A percentile compares a stretch with the other conserved stretches of the same genome.
These are phyloP conservation scores for Pterostichus niger DNA, from an alignment of 2,888 invertebrate genomes.

Conservation along the genomic window DNA sequence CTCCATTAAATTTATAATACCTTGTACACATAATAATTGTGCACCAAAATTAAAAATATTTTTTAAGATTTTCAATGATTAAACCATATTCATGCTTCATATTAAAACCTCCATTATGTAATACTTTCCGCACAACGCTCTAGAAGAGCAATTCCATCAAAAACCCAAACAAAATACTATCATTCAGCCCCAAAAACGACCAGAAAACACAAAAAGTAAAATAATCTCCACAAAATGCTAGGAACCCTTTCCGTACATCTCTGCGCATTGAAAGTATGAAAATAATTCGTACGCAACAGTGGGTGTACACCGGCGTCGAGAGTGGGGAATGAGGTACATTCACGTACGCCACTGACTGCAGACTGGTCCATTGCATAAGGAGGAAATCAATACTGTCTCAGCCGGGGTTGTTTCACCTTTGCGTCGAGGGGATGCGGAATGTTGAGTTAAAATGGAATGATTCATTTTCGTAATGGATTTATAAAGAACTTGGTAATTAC, in stretches of 20 bases:
- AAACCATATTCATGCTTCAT: too few relatives aligned
- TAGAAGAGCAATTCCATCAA: not conserved
- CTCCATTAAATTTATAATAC: too few relatives aligned
- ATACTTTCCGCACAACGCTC: not conserved
- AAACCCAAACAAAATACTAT: not conserved
- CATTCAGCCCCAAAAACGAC: not conserved
- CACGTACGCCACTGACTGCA: not conserved
- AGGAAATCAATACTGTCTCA: slow-evolving; percentile 24
- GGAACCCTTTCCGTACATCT: not conserved
- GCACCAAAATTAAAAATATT: too few relatives aligned
- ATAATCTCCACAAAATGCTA: not conserved
- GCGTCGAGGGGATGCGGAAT: too few relatives aligned
- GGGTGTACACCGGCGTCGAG: not conserved
- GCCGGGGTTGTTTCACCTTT: not conserved
- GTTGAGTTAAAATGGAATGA: too few relatives aligned
- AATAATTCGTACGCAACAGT: not conserved
- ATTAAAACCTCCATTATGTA: too few relatives aligned
- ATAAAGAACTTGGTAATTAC: not conserved
- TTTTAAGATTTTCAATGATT: too few relatives aligned
- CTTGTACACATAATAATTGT: too few relatives aligned
- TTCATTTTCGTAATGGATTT: not conserved
- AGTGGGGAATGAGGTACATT: not conserved
- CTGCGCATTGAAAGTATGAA: not conserved
- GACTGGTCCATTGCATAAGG: slow-evolving; percentile 24
- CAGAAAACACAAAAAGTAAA: slow-evolving; percentile 1